Evolutionary conservation across 92 coral and sea anemone genomes (phyloP), one percentile per base, ranked within the genome.

Genomic region (Porites divaricata): DNA sequence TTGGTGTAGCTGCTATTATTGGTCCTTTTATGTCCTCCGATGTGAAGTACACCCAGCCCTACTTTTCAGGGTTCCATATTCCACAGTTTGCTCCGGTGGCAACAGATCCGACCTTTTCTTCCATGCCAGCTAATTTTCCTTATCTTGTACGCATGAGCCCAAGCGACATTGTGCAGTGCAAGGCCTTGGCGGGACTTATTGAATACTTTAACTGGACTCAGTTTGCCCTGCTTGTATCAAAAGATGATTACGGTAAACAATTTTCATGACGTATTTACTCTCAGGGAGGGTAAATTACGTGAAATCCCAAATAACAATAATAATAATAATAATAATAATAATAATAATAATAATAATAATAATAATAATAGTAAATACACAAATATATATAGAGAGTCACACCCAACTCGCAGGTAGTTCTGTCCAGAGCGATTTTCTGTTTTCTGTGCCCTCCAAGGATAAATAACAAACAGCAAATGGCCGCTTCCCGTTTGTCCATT

Each of bases 51-150:
- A 85, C 91, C 1, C 89, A 84, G 57, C 85, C 95, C 1, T 72
- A 91, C 54, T 92, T 90, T 54, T 77, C 90, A 51, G 83, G 92
- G 20, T 83, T 92, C 59, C 87, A 92, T 52, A 86, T 94, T 76
- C 98, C 98, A 1, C 90, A 89, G 57, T 67, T 92, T 61, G 90
- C 95, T 15, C 93, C 93, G 9, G 80, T 80, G 61, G 98, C 98
- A 28, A 89, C 95, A 19, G 91, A 94, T 28, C 92, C 93, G 17
- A 86, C 91, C 16, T 92, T 94, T 51, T 25, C 81, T 48, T 84
- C 58, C n/a, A 71, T 81, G 6, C 88, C 87, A 35, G 81, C 81
- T 49, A 85, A 89, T 70, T 94, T 83, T 48, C 92, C 88, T 15
- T 92, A 79, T 63, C 87, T 94, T 11, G 28, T 94, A 19, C 93